Percentiles rank a stretch among this genome's conserved stretches.
These are phyloP conservation scores for Talpa occidentalis DNA, from an alignment of 2,113 vertebrate genomes.

Conservation along the genomic window DNA sequence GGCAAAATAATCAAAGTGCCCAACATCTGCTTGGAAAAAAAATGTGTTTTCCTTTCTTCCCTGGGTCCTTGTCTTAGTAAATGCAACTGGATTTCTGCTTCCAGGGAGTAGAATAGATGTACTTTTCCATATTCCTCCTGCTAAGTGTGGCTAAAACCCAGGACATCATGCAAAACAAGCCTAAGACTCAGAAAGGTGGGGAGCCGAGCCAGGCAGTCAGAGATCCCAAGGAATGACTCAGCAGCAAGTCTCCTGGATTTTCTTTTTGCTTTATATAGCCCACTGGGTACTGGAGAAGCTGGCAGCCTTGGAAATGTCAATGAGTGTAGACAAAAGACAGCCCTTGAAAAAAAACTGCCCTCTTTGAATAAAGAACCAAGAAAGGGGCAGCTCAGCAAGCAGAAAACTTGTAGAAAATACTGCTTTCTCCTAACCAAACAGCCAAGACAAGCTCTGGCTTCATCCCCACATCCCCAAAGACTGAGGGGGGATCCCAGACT, in stretches of 20 bases:
- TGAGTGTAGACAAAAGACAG: not conserved
- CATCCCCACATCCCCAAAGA: not conserved
- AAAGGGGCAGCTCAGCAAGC: not conserved
- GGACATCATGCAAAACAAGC: not conserved
- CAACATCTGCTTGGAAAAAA: not conserved
- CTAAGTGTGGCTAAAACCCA: not conserved
- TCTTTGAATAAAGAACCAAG: not conserved
- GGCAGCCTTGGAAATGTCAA: conserved; percentile 6
- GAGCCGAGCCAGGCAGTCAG: not conserved
- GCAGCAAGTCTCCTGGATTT: not conserved
- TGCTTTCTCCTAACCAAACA: not conserved
- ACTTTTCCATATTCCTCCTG: not conserved
- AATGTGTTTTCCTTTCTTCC: not conserved
- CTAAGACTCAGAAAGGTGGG: not conserved
- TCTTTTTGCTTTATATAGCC: not conserved
- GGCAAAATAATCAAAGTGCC: not conserved
- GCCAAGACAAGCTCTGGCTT: not conserved
- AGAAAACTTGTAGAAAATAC: not conserved
- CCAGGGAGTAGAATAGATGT: not conserved
- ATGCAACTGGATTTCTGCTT: not conserved
- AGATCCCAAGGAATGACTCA: not conserved
- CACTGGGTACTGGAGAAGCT: not conserved
- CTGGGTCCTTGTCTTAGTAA: not conserved
- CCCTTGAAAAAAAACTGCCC: not conserved
- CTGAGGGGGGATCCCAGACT: not conserved